phyloP scores from a whole-genome alignment of 2,888 invertebrate species.

The Dexiosoma caninum region DNA sequence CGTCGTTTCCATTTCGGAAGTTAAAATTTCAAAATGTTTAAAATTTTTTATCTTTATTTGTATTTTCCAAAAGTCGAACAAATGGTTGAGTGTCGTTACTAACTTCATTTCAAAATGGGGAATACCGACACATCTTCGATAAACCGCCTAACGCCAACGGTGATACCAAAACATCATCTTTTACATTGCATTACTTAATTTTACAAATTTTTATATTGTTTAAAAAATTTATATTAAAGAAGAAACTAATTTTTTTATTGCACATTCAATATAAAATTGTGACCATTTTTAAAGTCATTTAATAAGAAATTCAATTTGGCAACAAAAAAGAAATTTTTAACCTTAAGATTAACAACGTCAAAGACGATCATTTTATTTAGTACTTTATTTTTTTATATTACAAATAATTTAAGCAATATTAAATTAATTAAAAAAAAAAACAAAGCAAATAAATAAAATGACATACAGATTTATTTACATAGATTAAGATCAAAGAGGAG shows the following conservation, averaged over 20 bases:
- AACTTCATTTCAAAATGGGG: no score
- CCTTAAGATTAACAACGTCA: constrained; percentile 5
- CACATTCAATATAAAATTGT: constrained; percentile 17
- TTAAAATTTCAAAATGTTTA: no score
- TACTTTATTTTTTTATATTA: constrained; percentile 24
- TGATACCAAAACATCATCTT: no score
- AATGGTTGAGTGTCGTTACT: no score
- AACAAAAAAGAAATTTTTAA: background rate
- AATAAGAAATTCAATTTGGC: background rate
- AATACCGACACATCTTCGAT: no score
- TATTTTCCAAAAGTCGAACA: no score
- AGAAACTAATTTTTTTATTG: constrained; percentile 17
- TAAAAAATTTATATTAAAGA: background rate
- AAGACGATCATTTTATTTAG: constrained; percentile 19
- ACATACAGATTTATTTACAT: background rate
- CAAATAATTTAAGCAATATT: constrained; percentile 45
- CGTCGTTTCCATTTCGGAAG: no score
- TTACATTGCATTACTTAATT: constrained; percentile 20
- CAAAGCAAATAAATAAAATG: background rate
- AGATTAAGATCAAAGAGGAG: background rate
- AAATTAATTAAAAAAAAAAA: background rate
- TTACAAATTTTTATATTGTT: constrained; percentile 32
- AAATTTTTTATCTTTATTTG: no score
- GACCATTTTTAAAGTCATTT: constrained; percentile 3
- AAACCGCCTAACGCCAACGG: no score